Conservation (phyloP, 2,797 vertebrate species). For the Gadopsis marmoratus region DNA sequence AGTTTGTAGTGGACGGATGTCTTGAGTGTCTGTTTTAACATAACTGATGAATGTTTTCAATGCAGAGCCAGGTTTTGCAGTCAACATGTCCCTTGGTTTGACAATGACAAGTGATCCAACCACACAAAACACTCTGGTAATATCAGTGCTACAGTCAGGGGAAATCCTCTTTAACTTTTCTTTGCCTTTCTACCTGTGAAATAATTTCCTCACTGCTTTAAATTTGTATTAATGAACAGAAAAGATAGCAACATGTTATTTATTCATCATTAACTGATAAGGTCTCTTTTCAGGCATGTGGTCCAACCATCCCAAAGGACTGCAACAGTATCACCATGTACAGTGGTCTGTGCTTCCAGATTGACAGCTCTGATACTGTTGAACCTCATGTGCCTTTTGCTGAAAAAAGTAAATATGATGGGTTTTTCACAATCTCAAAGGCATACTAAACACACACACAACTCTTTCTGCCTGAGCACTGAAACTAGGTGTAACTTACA, state of each 20-base stretch:
- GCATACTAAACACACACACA: background rate
- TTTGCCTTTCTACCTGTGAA: background rate
- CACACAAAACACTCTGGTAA: conserved; percentile 43
- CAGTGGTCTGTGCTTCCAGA: conserved; percentile 74
- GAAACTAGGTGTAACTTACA: no score
- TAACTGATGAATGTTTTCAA: conserved; percentile 26
- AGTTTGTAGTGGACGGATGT: background rate
- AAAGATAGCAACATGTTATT: background rate
- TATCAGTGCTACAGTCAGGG: background rate
- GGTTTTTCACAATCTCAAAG: background rate
- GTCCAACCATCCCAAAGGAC: conserved; percentile 81
- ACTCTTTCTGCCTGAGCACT: no score
- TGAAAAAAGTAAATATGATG: conserved; percentile 55
- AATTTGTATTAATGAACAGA: background rate
- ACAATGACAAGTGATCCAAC: conserved; percentile 64
- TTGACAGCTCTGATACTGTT: accelerated
- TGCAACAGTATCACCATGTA: conserved; percentile 78
- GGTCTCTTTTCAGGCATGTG: conserved; percentile 72
- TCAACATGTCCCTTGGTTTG: conserved; percentile 84
- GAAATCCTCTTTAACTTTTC: background rate
- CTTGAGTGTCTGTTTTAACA: background rate
- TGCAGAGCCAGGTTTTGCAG: conserved; percentile 67
- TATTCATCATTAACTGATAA: background rate
- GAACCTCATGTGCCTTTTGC: conserved; percentile 11
- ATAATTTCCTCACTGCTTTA: background rate